Percentiles rank a stretch among this genome's conserved stretches.
These are phyloP conservation scores for Myotis yumanensis DNA, from an alignment of 2,113 vertebrate genomes.

Conservation along the genomic window DNA sequence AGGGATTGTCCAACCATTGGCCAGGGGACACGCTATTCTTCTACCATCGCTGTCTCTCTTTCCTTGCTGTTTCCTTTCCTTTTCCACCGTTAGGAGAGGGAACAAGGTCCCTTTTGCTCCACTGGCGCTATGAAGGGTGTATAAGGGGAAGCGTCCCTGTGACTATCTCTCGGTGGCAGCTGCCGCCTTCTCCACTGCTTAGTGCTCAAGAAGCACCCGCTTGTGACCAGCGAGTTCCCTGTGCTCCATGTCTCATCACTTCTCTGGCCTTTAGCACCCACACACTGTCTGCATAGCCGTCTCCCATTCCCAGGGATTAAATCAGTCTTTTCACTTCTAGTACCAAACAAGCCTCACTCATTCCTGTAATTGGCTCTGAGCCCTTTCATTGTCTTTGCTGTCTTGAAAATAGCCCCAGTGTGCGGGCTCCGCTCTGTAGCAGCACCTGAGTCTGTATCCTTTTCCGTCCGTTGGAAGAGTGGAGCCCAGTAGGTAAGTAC, in stretches of 20 bases:
- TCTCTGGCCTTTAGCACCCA: not conserved
- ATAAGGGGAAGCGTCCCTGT: not conserved
- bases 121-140: not conserved
- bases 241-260: not conserved
- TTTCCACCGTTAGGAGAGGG: not conserved
- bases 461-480: not conserved
- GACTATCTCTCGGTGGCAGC: not conserved
- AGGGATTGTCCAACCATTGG: not conserved
- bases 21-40: not conserved
- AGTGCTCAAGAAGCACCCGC: not conserved
- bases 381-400: not conserved
- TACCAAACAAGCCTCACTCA: not conserved
- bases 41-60: not conserved
- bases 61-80: not conserved
- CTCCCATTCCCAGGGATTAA: not conserved
- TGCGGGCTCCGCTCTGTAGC: not conserved
- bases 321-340: not conserved
- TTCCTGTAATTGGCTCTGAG: conserved; percentile 5
- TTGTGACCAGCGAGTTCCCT: not conserved
- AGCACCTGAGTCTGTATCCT: not conserved
- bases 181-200: not conserved
- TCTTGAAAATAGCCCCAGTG: conserved; percentile 26
- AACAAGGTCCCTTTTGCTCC: not conserved
- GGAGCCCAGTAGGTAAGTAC: not conserved
- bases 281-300: not conserved